These are phyloP conservation scores for Sebastes baramenuke DNA, from an alignment of 2,797 vertebrate species.

Conservation along the genomic window DNA sequence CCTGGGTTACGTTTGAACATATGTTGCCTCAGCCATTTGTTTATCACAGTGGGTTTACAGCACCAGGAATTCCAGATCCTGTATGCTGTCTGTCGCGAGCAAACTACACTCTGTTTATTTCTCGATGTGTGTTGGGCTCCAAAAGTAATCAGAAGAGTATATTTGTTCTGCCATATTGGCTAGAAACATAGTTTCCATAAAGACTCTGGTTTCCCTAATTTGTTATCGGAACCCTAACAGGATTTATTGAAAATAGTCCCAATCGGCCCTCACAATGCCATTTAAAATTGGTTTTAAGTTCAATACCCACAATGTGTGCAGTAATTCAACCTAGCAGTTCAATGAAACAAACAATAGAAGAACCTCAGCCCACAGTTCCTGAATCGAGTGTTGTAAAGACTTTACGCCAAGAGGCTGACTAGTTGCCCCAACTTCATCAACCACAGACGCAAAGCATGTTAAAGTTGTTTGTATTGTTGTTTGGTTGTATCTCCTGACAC, in stretches of 20 bases:
- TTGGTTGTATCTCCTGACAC: neutral
- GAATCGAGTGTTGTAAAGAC: conserved; percentile 26
- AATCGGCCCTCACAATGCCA: neutral
- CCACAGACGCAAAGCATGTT: neutral
- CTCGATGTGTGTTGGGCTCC: neutral
- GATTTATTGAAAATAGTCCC: neutral
- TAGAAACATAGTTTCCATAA: neutral
- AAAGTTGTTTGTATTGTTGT: conserved; percentile 16
- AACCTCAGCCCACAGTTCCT: neutral
- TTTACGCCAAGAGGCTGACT: neutral
- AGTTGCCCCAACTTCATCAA: neutral
- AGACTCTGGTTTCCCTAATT: neutral
- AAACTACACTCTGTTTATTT: neutral
- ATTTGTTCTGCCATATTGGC: neutral
- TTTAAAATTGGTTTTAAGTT: neutral
- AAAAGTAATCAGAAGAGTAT: neutral
- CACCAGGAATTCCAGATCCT: conserved; percentile 57
- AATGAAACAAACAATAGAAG: conserved; percentile 22
- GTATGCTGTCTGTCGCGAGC: neutral
- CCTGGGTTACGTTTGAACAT: conserved; percentile 66
- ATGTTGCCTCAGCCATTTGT: conserved; percentile 63
- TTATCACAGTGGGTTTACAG: conserved; percentile 47
- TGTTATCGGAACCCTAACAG: conserved; percentile 1
- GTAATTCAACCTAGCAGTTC: conserved; percentile 13
- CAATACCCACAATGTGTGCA: neutral